A percentile compares a stretch with the other conserved stretches of the same genome.
Evolutionary conservation across 1,140 invertebrate genomes (phyloP).

Genomic region (Lucilia cuprina): DNA sequence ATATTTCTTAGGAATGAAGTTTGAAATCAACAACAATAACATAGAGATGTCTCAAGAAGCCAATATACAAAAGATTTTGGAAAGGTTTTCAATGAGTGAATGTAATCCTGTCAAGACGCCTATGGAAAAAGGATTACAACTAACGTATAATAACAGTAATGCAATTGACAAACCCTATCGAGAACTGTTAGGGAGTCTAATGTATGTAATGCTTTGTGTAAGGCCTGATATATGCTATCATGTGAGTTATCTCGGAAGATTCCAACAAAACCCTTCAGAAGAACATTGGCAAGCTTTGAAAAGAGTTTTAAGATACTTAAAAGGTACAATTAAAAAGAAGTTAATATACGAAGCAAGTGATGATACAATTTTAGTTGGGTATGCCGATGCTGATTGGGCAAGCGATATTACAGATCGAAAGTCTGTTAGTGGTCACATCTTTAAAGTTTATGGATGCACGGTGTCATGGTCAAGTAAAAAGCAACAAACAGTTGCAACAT

Average conservation of each 20-base stretch:
- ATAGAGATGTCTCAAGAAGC: no score
- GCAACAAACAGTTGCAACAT: neutral
- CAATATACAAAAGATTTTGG: no score
- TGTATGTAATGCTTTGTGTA: neutral
- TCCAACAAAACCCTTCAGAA: neutral
- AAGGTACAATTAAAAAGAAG: constrained; percentile 41
- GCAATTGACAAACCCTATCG: neutral
- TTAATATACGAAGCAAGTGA: constrained; percentile 8
- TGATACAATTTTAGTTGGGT: constrained; percentile 26
- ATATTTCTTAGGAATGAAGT: no score
- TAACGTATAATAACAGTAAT: no score
- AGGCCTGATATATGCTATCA: constrained; percentile 59
- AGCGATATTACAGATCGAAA: constrained; percentile 41
- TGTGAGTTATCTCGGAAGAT: neutral
- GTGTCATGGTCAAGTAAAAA: constrained; percentile 38
- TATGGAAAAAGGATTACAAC: no score
- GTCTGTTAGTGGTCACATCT: constrained; percentile 59
- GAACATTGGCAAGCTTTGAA: neutral
- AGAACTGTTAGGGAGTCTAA: neutral
- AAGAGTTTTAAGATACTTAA: constrained; percentile 16
- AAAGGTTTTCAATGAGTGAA: no score
- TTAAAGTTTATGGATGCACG: constrained; percentile 42
- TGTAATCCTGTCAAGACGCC: no score
- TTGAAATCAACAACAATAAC: no score
- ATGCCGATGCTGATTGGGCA: constrained; percentile 44